Conservation (phyloP, 2,888 invertebrate genomes). For the Conomelus anceps region DNA sequence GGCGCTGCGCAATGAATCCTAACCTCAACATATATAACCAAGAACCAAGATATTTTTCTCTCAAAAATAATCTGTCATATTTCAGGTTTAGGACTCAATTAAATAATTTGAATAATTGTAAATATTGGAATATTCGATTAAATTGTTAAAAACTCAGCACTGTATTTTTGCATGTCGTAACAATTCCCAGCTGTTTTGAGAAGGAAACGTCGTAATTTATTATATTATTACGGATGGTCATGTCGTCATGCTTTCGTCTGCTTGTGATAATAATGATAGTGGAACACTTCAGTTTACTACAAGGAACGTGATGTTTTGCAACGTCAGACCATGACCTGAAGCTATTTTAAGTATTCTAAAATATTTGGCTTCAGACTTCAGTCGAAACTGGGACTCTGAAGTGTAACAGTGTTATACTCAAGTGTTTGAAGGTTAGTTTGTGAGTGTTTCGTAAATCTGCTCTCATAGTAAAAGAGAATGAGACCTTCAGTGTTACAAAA, state of each 20-base stretch:
- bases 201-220: neutral
- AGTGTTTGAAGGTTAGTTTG: neutral
- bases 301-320: neutral
- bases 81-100: too few species aligned
- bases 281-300: neutral
- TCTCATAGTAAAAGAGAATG: neutral
- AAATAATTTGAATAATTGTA: too few species aligned
- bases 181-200: too few species aligned
- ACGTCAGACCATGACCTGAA: neutral
- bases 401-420: neutral
- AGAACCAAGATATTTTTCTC: too few species aligned
- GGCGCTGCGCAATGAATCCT: too few species aligned
- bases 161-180: too few species aligned
- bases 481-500: conserved; percentile 26
- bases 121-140: too few species aligned
- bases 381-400: neutral
- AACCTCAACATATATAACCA: too few species aligned
- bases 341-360: neutral
- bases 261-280: neutral
- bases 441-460: neutral
- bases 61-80: too few species aligned
- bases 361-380: neutral
- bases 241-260: neutral
- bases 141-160: too few species aligned
- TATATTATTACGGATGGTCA: neutral